phyloP scores from a whole-genome alignment of 2,113 vertebrate genomes.

The Scortum barcoo region DNA sequence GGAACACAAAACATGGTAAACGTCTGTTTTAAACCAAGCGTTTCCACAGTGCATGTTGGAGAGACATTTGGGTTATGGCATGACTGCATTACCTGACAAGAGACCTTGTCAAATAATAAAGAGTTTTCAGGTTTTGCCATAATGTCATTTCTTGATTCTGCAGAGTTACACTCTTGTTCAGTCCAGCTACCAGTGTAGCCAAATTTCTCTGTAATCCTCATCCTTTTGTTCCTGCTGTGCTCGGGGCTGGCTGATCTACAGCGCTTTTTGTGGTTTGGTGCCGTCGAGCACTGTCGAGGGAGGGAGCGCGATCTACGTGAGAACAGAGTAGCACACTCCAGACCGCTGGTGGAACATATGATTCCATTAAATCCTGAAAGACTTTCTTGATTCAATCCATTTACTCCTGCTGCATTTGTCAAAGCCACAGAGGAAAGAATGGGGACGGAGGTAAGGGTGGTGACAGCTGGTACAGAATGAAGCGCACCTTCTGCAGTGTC shows the following conservation, averaged over 20 bases:
- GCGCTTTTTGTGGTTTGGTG: constrained; percentile 75
- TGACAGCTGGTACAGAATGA: not conserved
- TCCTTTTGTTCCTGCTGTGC: constrained; percentile 65
- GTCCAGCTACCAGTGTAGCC: not conserved
- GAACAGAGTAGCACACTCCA: not conserved
- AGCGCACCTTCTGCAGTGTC: constrained; percentile 11
- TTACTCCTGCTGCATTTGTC: not conserved
- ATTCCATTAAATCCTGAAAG: not conserved
- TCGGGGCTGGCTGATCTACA: constrained; percentile 66
- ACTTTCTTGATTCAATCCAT: not conserved
- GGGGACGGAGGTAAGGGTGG: not conserved
- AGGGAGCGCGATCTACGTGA: constrained; percentile 39
- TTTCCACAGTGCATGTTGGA: constrained; percentile 9
- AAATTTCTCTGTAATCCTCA: constrained; percentile 29
- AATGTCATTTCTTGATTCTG: constrained; percentile 5
- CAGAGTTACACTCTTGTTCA: not conserved
- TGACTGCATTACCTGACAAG: not conserved
- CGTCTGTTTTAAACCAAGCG: not conserved
- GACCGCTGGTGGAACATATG: not conserved
- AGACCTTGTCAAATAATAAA: constrained; percentile 2
- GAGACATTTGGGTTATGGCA: not conserved
- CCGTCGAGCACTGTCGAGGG: not conserved
- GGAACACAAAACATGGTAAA: constrained; percentile 28
- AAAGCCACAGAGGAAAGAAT: not conserved
- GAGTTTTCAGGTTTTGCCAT: not conserved